These are phyloP conservation scores for Andricus quercusramuli DNA, from an alignment of 2,888 invertebrate genomes.

Conservation along the genomic window DNA sequence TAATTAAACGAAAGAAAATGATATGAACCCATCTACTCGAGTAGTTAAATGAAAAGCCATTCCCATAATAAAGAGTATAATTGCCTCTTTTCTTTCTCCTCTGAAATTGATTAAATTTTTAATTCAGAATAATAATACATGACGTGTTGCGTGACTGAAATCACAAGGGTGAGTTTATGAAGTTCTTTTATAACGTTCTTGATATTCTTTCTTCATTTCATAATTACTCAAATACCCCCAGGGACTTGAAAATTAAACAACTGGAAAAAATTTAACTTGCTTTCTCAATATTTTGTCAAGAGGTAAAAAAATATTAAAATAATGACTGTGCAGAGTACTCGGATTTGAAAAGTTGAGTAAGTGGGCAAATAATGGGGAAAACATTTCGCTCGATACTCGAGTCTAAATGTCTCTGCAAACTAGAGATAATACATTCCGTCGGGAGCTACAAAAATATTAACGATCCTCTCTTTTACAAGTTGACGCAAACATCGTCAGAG, in stretches of 20 bases:
- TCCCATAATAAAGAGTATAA: slow-evolving; percentile 1
- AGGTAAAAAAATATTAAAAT: background rate
- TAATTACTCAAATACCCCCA: background rate
- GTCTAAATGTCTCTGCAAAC: slow-evolving; percentile 29
- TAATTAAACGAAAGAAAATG: background rate
- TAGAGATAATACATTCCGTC: slow-evolving; percentile 35
- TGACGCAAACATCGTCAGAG: slow-evolving; percentile 32
- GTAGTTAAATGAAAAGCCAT: background rate
- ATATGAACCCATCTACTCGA: background rate
- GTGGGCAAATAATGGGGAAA: slow-evolving; percentile 17
- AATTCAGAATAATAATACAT: slow-evolving; percentile 28
- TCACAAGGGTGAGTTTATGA: slow-evolving; percentile 3
- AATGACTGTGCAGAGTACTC: background rate
- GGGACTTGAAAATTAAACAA: background rate
- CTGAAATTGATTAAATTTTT: slow-evolving; percentile 34
- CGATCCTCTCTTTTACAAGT: slow-evolving; percentile 35
- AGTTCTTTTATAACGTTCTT: background rate
- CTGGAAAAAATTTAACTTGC: background rate
- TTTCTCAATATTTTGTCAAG: background rate
- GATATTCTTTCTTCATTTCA: background rate
- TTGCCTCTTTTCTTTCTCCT: background rate
- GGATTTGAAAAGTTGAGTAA: slow-evolving; percentile 28
- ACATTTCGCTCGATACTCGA: slow-evolving; percentile 17
- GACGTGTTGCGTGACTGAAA: slow-evolving; percentile 35
- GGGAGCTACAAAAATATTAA: slow-evolving; percentile 32